Conservation (phyloP, 64 coral and sea anemone genomes). For the Trachythela sp. region DNA sequence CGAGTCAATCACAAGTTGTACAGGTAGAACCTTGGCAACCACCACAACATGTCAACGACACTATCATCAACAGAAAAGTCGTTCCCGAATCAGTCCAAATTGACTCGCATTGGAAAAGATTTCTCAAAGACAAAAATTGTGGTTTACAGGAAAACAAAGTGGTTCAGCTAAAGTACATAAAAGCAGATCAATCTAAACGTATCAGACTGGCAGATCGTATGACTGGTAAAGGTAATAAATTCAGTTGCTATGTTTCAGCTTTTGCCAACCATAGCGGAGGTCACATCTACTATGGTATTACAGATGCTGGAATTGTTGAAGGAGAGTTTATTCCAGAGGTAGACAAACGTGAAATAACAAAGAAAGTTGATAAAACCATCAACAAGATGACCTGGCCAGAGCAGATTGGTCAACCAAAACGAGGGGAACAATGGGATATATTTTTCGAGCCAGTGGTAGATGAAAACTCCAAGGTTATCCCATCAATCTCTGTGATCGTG, state of each 20-base stretch:
- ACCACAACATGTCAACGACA: background rate
- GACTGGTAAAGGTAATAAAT: no score
- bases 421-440: slow-evolving; percentile 10
- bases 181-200: background rate
- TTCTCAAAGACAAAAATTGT: background rate
- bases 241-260: background rate
- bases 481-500: slow-evolving; percentile 13
- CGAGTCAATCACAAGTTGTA: background rate
- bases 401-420: background rate
- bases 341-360: background rate
- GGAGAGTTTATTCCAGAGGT: background rate
- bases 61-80: background rate
- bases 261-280: background rate
- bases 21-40: background rate
- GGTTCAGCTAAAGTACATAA: background rate
- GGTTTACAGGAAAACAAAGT: background rate
- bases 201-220: no score
- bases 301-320: background rate
- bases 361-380: background rate
- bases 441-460: background rate
- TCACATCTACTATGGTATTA: slow-evolving; percentile 1
- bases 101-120: background rate
- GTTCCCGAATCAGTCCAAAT: background rate
- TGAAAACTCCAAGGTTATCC: background rate
- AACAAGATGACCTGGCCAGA: background rate